Percentiles rank a stretch among this genome's conserved stretches.
Evolutionary conservation across 2,888 invertebrate genomes (phyloP).

Genomic region (Seladonia tumulorum): DNA sequence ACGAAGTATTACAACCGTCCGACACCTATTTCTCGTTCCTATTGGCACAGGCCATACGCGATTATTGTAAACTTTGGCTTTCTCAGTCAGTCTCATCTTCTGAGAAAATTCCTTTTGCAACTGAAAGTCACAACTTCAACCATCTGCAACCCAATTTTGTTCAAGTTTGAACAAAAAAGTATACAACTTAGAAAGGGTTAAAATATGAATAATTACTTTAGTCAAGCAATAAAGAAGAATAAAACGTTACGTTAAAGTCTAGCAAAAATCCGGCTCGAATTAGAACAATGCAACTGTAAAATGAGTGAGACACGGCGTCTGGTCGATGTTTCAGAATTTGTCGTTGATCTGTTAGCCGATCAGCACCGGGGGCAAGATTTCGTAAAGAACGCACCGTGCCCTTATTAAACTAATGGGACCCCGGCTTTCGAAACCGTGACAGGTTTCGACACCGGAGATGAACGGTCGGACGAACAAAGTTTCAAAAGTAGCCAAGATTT

Average conservation of each 20-base stretch:
- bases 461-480: slow-evolving; percentile 67
- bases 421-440: slow-evolving; percentile 70
- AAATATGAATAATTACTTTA: background rate
- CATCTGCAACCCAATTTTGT: background rate
- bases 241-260: background rate
- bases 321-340: slow-evolving; percentile 13
- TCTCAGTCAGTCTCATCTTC: background rate
- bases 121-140: background rate
- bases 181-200: background rate
- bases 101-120: background rate
- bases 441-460: slow-evolving; percentile 72
- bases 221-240: background rate
- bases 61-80: background rate
- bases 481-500: slow-evolving; percentile 69
- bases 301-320: background rate
- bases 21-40: background rate
- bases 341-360: slow-evolving; percentile 42
- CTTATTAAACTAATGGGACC: slow-evolving; percentile 75
- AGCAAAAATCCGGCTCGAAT: background rate
- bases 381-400: slow-evolving; percentile 72
- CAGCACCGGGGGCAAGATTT: slow-evolving; percentile 57
- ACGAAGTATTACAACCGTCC: background rate
- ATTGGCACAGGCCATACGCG: background rate
- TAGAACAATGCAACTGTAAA: background rate
- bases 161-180: background rate